Evolutionary conservation across 2,888 invertebrate genomes (phyloP).

Genomic region (Cheilosia scutellata): DNA sequence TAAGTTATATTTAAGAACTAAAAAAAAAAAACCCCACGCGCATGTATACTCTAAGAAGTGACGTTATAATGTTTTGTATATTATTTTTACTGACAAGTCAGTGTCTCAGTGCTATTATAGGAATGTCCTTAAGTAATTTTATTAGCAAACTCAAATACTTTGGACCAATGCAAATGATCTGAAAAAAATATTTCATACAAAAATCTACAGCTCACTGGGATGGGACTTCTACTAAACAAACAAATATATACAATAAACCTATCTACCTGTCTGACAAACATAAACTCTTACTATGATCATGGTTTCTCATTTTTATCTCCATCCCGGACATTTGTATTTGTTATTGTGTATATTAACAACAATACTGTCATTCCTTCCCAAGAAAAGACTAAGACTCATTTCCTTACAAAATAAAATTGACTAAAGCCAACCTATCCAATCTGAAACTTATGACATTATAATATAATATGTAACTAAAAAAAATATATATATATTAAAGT

Average conservation of each 20-base stretch:
- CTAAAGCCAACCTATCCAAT: conserved; percentile 57
- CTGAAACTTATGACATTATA: conserved; percentile 63
- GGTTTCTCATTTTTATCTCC: conserved; percentile 64
- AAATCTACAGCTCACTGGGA: conserved; percentile 14
- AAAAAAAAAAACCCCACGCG: conserved; percentile 7
- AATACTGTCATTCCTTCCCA: conserved; percentile 1
- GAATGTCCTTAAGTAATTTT: conserved; percentile 38
- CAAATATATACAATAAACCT: conserved; percentile 68
- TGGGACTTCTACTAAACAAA: conserved; percentile 35
- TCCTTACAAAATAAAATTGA: conserved; percentile 31
- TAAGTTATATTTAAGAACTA: conserved; percentile 36
- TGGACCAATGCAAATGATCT: conserved; percentile 66
- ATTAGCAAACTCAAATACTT: conserved; percentile 35
- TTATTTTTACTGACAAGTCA: conserved; percentile 26
- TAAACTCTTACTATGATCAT: conserved; percentile 48
- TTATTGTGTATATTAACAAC: neutral
- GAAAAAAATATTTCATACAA: conserved; percentile 33
- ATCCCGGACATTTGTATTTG: conserved; percentile 1
- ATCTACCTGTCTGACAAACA: conserved; percentile 68
- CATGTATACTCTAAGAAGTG: conserved; percentile 16
- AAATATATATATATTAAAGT: conserved; percentile 39
- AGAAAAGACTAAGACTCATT: conserved; percentile 13
- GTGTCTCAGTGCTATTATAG: conserved; percentile 8
- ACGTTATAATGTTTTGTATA: conserved; percentile 37
- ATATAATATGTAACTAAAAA: conserved; percentile 1